phyloP scores from a whole-genome alignment of 2,888 invertebrate species.

The Pyrrhosoma nymphula region DNA sequence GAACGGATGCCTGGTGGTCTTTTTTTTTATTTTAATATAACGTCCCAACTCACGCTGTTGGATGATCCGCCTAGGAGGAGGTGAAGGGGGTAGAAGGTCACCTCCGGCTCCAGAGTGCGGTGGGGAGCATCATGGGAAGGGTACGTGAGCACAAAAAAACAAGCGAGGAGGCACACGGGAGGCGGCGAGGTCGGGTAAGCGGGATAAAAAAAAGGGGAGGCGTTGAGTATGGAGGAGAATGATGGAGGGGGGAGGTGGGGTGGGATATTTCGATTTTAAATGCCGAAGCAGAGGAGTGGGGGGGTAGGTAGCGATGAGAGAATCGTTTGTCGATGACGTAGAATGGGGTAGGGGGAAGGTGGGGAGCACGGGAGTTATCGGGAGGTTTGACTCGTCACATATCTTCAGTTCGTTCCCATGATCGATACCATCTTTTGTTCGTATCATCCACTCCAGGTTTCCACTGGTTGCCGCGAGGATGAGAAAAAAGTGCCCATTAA shows the following conservation, averaged over 20 bases:
- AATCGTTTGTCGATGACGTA: neutral
- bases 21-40: neutral
- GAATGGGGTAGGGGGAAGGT: neutral
- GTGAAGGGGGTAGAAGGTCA: neutral
- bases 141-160: neutral
- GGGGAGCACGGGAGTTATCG: neutral
- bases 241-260: neutral
- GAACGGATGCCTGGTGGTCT: conserved; percentile 2
- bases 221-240: neutral
- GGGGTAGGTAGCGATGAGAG: neutral
- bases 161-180: neutral
- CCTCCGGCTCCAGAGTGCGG: neutral
- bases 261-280: neutral
- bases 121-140: neutral
- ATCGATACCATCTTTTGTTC: neutral
- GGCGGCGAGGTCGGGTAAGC: neutral
- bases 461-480: neutral
- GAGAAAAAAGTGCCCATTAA: neutral
- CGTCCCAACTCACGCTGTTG: neutral
- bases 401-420: neutral
- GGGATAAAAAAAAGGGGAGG: neutral
- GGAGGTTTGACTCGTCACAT: neutral
- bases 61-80: neutral
- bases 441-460: neutral
- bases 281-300: neutral